Percentiles rank a stretch among this genome's conserved stretches.
phyloP scores from a whole-genome alignment of 2,888 invertebrate species.

The Papilio protenor region DNA sequence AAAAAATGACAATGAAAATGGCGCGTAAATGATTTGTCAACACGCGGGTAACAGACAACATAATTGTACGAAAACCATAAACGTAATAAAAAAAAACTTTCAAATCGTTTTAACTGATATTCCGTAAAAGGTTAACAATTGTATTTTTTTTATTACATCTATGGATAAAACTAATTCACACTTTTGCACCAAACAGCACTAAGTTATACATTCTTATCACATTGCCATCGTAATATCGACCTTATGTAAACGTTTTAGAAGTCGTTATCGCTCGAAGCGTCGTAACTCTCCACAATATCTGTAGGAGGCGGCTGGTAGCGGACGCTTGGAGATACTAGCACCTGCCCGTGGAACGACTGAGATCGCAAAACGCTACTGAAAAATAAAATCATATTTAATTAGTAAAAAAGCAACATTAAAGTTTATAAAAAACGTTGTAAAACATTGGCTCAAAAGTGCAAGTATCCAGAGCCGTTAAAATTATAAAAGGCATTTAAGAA shows the following conservation, averaged over 20 bases:
- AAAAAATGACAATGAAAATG: slow-evolving; percentile 2
- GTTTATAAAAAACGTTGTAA: not conserved
- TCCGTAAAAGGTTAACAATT: too few relatives aligned
- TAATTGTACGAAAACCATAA: not conserved
- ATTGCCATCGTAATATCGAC: slow-evolving; percentile 58
- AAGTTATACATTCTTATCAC: slow-evolving; percentile 55
- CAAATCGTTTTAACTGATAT: too few relatives aligned
- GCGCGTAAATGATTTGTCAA: slow-evolving; percentile 24
- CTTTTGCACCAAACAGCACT: not conserved
- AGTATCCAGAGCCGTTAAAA: not conserved
- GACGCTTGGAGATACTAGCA: slow-evolving; percentile 67
- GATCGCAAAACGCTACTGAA: slow-evolving; percentile 85
- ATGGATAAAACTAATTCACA: not conserved
- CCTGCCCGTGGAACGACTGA: slow-evolving; percentile 86
- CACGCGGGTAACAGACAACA: slow-evolving; percentile 7
- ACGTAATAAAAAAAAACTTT: not conserved
- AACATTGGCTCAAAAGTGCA: not conserved
- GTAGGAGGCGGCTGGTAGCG: slow-evolving; percentile 66
- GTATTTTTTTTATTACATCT: not conserved
- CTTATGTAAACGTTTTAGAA: slow-evolving; percentile 62
- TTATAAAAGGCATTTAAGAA: not conserved
- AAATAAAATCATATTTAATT: slow-evolving; percentile 45
- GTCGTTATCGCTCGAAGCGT: slow-evolving; percentile 82
- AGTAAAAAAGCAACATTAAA: not conserved
- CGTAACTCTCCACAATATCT: slow-evolving; percentile 72